Evolutionary conservation across 2,888 invertebrate species (phyloP), one percentile per base, ranked within the genome.

Genomic region (Ochropleura leucogaster): DNA sequence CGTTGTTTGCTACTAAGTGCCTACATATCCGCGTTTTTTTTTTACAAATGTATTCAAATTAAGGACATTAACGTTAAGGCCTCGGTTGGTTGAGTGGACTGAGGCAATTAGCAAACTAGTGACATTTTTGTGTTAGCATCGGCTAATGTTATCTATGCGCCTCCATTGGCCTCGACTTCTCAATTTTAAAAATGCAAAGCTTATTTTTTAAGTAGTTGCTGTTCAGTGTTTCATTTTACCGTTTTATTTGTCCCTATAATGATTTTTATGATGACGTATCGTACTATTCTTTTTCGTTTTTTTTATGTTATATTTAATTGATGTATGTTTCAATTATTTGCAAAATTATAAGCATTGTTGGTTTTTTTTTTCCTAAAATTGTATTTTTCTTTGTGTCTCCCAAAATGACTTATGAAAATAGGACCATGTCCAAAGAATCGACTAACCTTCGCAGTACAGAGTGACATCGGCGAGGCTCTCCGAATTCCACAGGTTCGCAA

Each of bases 401-500:
- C 40, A 40, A 59, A 40, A 40, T 4, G 0, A 59, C 57, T 16
- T 7, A 1, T 30, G 4, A 16, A 60, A 18, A 42, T 18, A 60
- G 12, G n/a, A 42, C 7, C 3, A n/a, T 7, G 7, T 12, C 44
- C 44, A 44, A 44, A 62, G 7, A 7, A 51, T 68, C n/a, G 30
- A 97, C 97, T 97, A 95, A 98, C 99, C 98, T 97, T 98, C 98
- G 97, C 99, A 99, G 96, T 98, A 99, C 90, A 99, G 97, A 92
- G 98, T 99, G 95, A 99, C 98, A 97, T 99, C 99, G 90, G 98
- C 98, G 92, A 99, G 97, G 95, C 98, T 98, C 97, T 99, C 98
- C 93, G 98, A 98, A 97, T 98, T 98, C 97, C 98, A 98, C 93
- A 99, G 97, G 97, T 98, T 98, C 93, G 98, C 98, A 97, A 98